Evolutionary conservation across 1,140 invertebrate species (phyloP).

Genomic region (Olivierus martensii): DNA sequence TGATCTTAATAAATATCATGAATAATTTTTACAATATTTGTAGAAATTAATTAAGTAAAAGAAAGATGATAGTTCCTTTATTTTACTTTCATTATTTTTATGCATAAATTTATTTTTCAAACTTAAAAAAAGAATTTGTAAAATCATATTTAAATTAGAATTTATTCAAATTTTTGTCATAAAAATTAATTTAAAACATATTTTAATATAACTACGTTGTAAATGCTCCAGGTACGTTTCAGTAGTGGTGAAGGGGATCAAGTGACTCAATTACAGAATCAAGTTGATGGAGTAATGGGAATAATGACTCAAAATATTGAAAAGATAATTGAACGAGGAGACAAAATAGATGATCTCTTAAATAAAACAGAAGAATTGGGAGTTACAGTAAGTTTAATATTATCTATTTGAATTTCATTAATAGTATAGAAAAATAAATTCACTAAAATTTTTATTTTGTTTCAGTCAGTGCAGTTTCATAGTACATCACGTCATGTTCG

Average conservation of each 20-base stretch:
- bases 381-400: conserved; percentile 11
- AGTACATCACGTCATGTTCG: conserved; percentile 15
- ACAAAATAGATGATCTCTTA: conserved; percentile 21
- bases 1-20: neutral
- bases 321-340: conserved; percentile 25
- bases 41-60: neutral
- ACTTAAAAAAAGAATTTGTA: no score
- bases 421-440: no score
- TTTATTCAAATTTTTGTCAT: no score
- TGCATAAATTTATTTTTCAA: neutral
- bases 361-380: conserved; percentile 22
- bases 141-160: no score
- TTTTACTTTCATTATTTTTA: no score
- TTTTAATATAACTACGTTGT: no score
- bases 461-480: conserved; percentile 19
- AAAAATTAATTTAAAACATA: no score
- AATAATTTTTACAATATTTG: neutral
- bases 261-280: conserved; percentile 12
- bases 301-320: conserved; percentile 25
- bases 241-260: conserved; percentile 13
- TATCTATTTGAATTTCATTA: no score
- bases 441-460: neutral
- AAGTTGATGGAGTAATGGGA: conserved; percentile 23
- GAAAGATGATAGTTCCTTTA: neutral
- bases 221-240: no score